Evolutionary conservation across 2,113 vertebrate species (phyloP), one percentile per base, ranked within the genome.

Genomic region (Lagenorhynchus albirostris): DNA sequence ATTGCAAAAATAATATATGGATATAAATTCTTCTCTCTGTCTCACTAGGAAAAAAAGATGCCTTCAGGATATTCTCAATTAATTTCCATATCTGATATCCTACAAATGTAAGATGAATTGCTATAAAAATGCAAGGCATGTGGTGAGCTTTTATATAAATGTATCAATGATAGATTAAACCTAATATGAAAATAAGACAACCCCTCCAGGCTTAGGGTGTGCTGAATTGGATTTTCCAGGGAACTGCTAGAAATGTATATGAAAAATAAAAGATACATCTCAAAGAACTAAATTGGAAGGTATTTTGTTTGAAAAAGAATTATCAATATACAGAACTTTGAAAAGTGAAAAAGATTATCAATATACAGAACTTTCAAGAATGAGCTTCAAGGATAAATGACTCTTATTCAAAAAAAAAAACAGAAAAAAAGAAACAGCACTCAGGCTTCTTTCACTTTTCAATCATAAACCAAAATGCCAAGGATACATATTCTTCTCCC

Each of bases 11-110:
- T 89, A 96, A 94, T 85, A 58, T 74, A 81, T 58, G 33, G 55
- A 70, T 71, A 82, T 80, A 89, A 73, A 89, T 91, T 96, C 60
- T 84, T 70, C 58, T 94, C 25, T 94, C 44, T 95, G 31, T 89
- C 36, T 95, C 33, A 95, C 23, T 88, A 79, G 55, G 15, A 85
- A 82, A 65, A 53, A 90, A 95, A 90, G 20, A 93, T 96, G 76
- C 92, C 94, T 83, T 31, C 36, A 94, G 81, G 41, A 74, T 31
- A 65, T 76, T 83, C 70, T 95, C 70, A 96, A 63, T 96, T 96
- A 91, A 94, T 97, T 96, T 97, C 76, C 33, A 94, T 98, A 96
- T 91, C 53, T 96, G 55, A 83, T 95, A 82, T 68, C 18, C 25
- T 71, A 82, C 65, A 97, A 94, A 94, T 84, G 83, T 58, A 86